Base-by-base conservation (phyloP, 2,113 vertebrate species). In the Mesembrinibis cayennensis region DNA sequence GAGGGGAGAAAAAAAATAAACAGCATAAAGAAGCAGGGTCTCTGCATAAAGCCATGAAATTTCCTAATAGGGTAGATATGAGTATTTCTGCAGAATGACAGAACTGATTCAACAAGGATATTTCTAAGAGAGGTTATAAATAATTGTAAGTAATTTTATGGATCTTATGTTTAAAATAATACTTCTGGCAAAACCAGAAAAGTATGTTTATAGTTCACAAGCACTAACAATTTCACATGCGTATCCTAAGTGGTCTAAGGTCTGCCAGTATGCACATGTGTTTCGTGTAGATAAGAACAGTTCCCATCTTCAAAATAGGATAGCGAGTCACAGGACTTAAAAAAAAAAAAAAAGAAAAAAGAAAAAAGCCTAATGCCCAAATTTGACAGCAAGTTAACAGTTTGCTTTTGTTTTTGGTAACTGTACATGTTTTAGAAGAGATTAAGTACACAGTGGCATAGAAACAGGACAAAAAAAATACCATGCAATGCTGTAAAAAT, bases 221-320 rank as follows among this genome's bases (percentile, higher is more conserved):
- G 58, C 40, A 42, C 3, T 32, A 71, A 63, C 18, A 84, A 32
- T 36, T 90, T 84, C 42, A 44, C 25, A 49, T 42, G 38, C 3
- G 1, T n/a, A 93, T 34, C 44, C 42, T 73, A 77, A 63, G 23
- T 7, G 17, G 49, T 32, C 49, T 66, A 53, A 90, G 36, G 42
- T 52, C 74, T 89, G 67, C 70, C 62, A 90, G 87, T 16, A 58
- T 6, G 23, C 71, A 91, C 81, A 93, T 87, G 27, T 93, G 94
- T 84, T 94, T 90, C 65, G 85, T 49, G 62, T 23, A 97, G 94
- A 97, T 97, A 97, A 96, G 93, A 91, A 56, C 16, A 61, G 58
- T 72, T 89, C 17, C 22, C 36, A 52, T 87, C 50, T 94, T 87
- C 45, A 71, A 87, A 95, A 82, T 4, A 29, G 62, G 30, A 79